Conservation (phyloP, 2,888 invertebrate genomes). For the Drosophila paranaensis region DNA sequence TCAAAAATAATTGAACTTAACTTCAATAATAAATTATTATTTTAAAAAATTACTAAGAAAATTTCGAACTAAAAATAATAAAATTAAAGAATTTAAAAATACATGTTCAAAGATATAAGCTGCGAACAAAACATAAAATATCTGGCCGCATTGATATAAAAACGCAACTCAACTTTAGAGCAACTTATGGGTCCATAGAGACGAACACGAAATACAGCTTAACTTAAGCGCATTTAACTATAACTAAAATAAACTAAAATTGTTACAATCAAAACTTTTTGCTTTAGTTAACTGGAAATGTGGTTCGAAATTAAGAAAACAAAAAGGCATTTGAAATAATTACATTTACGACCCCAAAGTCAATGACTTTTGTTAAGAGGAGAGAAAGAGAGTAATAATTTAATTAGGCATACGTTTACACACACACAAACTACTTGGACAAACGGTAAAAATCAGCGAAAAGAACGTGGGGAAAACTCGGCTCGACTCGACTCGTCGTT, state of each 20-base stretch:
- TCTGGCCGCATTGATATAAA: too few relatives aligned
- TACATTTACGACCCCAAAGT: conserved; percentile 34
- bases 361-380: conserved; percentile 47
- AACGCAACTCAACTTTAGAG: too few relatives aligned
- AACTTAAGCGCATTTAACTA: not conserved
- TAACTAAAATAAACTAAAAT: not conserved
- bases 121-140: too few relatives aligned
- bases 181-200: not conserved
- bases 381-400: conserved; percentile 56
- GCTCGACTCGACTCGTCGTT: conserved; percentile 35
- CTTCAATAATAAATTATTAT: too few relatives aligned
- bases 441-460: conserved; percentile 57
- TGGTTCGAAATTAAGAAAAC: not conserved
- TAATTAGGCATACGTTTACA: conserved; percentile 58
- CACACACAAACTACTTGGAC: conserved; percentile 38
- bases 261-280: not conserved
- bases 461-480: conserved; percentile 55
- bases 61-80: too few relatives aligned
- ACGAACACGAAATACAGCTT: not conserved
- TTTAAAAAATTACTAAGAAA: too few relatives aligned
- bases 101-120: too few relatives aligned
- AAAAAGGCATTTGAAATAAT: conserved; percentile 10
- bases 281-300: not conserved
- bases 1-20: not conserved
- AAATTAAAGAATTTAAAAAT: too few relatives aligned